phyloP scores from a whole-genome alignment of 2,888 invertebrate genomes.

The Leucoptera coffeella region DNA sequence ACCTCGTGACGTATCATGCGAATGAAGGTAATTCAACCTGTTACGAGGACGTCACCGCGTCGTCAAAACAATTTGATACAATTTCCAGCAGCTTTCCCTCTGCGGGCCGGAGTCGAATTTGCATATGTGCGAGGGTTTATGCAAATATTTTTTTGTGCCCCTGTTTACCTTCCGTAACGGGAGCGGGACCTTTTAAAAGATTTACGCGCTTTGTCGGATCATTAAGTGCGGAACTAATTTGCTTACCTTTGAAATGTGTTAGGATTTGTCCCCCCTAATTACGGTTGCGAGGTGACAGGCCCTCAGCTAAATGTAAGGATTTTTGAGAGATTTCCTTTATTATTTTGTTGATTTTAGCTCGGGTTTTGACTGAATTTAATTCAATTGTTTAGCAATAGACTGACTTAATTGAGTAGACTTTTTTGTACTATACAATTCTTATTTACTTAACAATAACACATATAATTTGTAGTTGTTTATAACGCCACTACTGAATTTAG shows the following conservation, averaged over 20 bases:
- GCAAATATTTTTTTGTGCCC: slow-evolving; percentile 46
- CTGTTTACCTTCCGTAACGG: slow-evolving; percentile 32
- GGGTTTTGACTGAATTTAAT: too few relatives aligned
- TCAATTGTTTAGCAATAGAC: too few relatives aligned
- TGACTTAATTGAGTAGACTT: too few relatives aligned
- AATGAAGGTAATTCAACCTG: too few relatives aligned
- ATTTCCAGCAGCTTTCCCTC: slow-evolving; percentile 41
- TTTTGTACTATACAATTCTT: too few relatives aligned
- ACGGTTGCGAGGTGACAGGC: slow-evolving; percentile 23
- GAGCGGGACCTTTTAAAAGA: slow-evolving; percentile 50
- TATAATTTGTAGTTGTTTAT: too few relatives aligned
- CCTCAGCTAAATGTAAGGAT: slow-evolving; percentile 45
- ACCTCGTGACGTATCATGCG: too few relatives aligned
- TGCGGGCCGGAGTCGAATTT: slow-evolving; percentile 28
- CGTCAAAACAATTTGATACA: slow-evolving; percentile 48
- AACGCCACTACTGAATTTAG: too few relatives aligned
- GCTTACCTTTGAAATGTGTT: slow-evolving; percentile 53
- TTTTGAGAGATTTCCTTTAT: too few relatives aligned
- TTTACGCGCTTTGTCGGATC: slow-evolving; percentile 52
- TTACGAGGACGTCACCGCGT: too few relatives aligned
- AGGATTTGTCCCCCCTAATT: slow-evolving; percentile 42
- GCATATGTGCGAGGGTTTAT: slow-evolving; percentile 45
- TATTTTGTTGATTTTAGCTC: too few relatives aligned
- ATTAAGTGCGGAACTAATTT: slow-evolving; percentile 53
- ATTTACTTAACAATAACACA: too few relatives aligned